A percentile compares a stretch with the other conserved stretches of the same genome.
phyloP scores from a whole-genome alignment of 2,888 invertebrate genomes.

The Habrosyne pyritoides region DNA sequence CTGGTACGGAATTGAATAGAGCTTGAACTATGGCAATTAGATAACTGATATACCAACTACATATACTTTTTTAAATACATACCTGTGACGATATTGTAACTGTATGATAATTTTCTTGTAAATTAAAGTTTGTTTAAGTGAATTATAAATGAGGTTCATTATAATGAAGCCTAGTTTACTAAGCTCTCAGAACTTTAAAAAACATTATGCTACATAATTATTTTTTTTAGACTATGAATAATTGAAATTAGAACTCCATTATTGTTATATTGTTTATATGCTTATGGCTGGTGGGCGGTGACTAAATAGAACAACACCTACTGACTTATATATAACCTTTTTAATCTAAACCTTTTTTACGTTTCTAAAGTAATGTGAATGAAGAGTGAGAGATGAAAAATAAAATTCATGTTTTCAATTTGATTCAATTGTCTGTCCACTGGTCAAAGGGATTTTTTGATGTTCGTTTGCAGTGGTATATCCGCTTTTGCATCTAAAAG shows the following conservation, averaged over 20 bases:
- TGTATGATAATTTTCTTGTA: no score
- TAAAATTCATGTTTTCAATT: background rate
- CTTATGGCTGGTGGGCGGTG: conserved; percentile 60
- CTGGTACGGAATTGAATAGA: no score
- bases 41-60: no score
- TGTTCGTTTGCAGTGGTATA: background rate
- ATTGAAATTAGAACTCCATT: background rate
- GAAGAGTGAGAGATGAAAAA: background rate
- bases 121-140: no score
- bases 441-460: background rate
- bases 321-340: conserved; percentile 41
- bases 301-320: conserved; percentile 77
- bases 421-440: background rate
- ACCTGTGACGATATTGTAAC: no score
- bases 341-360: background rate
- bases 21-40: no score
- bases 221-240: no score
- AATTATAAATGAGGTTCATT: no score
- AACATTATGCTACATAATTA: no score
- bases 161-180: no score
- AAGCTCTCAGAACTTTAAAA: no score
- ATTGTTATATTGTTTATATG: background rate
- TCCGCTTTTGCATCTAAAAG: background rate
- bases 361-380: background rate
- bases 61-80: no score